Percentiles rank a stretch among this genome's conserved stretches.
These are phyloP conservation scores for Dissostichus mawsoni DNA, from an alignment of 2,113 vertebrate species.

Conservation along the genomic window DNA sequence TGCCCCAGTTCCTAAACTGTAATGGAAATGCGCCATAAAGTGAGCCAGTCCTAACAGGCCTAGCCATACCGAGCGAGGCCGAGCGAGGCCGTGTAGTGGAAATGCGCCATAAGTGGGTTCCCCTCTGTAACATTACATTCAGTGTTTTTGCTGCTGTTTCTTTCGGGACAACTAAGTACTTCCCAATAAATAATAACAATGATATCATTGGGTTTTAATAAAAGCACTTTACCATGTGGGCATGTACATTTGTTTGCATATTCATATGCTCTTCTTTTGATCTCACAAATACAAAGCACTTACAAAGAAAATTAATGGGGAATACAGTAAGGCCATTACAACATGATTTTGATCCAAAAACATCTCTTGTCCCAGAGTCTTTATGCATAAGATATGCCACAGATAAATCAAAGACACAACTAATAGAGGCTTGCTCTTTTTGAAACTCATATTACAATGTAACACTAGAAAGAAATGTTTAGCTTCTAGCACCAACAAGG, in stretches of 20 bases:
- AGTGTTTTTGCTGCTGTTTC: slow-evolving; percentile 12
- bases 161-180: not conserved
- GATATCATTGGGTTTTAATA: not conserved
- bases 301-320: not conserved
- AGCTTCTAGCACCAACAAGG: not conserved
- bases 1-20: too few relatives aligned
- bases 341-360: not conserved
- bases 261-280: slow-evolving; percentile 18
- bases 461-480: slow-evolving; percentile 7
- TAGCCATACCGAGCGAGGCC: too few relatives aligned
- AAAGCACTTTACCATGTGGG: slow-evolving; percentile 12
- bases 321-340: slow-evolving; percentile 11
- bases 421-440: slow-evolving; percentile 12
- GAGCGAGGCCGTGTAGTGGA: too few relatives aligned
- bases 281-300: slow-evolving; percentile 10
- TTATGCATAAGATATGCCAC: slow-evolving; percentile 2
- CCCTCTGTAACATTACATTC: not conserved
- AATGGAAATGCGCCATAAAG: too few relatives aligned
- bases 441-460: slow-evolving; percentile 23
- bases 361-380: not conserved
- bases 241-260: not conserved
- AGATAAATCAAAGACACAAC: slow-evolving; percentile 7
- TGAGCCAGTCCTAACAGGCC: too few relatives aligned
- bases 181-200: slow-evolving; percentile 7
- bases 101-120: not conserved